Evolutionary conservation across 2,888 invertebrate species (phyloP), one percentile per base, ranked within the genome.

Genomic region (Sphaerophoria taeniata): DNA sequence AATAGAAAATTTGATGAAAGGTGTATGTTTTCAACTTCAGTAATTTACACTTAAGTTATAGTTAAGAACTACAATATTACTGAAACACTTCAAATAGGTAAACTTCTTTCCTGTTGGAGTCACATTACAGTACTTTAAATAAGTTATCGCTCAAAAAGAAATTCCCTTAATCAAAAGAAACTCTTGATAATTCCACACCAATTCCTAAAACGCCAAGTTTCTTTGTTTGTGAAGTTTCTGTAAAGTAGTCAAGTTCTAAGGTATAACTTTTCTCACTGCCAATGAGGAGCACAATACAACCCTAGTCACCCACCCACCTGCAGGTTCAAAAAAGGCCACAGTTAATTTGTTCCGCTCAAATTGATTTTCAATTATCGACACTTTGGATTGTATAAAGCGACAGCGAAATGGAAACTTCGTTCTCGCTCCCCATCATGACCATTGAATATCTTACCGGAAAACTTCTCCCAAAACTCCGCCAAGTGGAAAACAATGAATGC

Each of bases 281-380:
- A 33, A 56, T 71, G n/a, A 61, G 39, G 33, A 16, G 24, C 67
- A 6, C 4, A 11, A 65, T 58, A 65, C n/a, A 45, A 73, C 49
- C 49, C 51, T 33, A 14, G 33, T 39, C 47, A n/a, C 16, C 49
- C 69, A 11, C 14, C 14, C 2, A 24, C 24, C 24, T 24, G 24
- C 70, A 36, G 55, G 61, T 55, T 69, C 72, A 43, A 39, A 43
- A 33, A 70, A 53, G 56, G 36, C 45, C 69, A 51, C 12, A 75
- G 79, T 79, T 72, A 79, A 84, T 79, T 75, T 72, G 84, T 79
- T 79, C 75, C 79, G 75, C 75, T 84, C 56, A 75, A 79, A 84
- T 79, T 72, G 71, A 75, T 84, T 84, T 84, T 79, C 84, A 84
- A 79, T 79, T 75, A 84, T 67, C 71, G 75, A 24, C 75, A 75